Evolutionary conservation across 2,113 vertebrate genomes (phyloP), one percentile per base, ranked within the genome.

Genomic region (Chaetura pelagica): DNA sequence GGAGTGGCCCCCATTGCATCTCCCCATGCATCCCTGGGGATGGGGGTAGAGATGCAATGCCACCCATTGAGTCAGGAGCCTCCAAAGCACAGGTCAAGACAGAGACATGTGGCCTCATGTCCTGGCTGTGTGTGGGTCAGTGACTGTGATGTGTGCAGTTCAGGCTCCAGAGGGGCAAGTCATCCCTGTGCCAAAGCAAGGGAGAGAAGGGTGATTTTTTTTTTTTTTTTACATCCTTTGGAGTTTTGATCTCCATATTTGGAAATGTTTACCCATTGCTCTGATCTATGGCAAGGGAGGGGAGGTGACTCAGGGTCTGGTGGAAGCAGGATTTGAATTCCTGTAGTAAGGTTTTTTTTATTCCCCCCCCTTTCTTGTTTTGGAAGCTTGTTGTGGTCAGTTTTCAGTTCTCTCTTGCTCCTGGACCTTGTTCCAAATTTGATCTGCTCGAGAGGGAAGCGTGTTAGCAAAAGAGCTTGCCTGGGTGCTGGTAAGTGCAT

Each of bases 231-330:
- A 98, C 98, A 98, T 98, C 98, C 98, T 98, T 98, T 98, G 79
- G 96, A 98, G 98, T 97, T 98, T 98, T 98, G 98, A 98, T 99
- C 98, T 98, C 99, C 99, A 99, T 99, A 99, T 99, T 99, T 99
- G 99, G 99, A 98, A 99, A 99, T 99, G 99, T 99, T 99, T 99
- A 99, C 98, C 99, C 99, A 98, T 98, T 98, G 98, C 98, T 97
- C 98, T 98, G 98, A 98, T 98, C 98, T 99, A 98, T 99, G 98
- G 98, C 98, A 97, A 98, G 97, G 98, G 97, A 98, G 97, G 97
- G 97, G 98, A 98, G 98, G 98, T 98, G 98, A 98, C 98, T 98
- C 98, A 98, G 98, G 98, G 96, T 97, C 98, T 98, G 97, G 97
- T 94, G 95, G 97, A 98, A 98, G 98, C 97, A 98, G 97, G 97